phyloP scores from a whole-genome alignment of 2,113 vertebrate genomes.

The Barbus barbus region DNA sequence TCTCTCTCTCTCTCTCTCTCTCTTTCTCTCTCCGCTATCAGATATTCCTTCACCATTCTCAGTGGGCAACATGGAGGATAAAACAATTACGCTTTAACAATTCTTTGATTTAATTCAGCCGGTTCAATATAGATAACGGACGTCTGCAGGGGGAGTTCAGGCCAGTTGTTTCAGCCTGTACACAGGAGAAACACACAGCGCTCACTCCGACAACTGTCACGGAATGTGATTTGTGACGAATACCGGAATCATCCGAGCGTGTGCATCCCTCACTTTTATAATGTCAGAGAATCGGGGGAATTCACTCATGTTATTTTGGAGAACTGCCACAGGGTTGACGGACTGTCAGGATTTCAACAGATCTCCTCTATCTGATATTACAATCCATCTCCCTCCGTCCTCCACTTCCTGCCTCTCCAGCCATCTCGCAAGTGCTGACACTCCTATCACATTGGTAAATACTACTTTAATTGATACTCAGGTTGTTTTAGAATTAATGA shows the following conservation, averaged over 20 bases:
- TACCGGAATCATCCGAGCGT: conserved; percentile 23
- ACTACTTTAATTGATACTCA: conserved; percentile 70
- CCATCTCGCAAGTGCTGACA: conserved; percentile 36
- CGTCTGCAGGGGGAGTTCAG: neutral
- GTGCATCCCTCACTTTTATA: conserved; percentile 40
- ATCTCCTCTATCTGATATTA: conserved; percentile 52
- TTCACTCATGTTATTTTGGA: conserved; percentile 50
- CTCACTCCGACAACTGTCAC: conserved; percentile 10
- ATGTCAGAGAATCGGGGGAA: conserved; percentile 49
- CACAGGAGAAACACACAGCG: neutral
- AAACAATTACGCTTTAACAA: neutral
- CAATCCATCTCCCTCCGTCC: conserved; percentile 46
- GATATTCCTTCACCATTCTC: neutral
- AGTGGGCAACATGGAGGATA: neutral
- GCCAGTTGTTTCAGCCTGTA: neutral
- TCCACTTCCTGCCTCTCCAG: neutral
- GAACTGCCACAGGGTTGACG: conserved; percentile 54
- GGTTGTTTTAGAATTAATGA: conserved; percentile 73
- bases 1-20: neutral
- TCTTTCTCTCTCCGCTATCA: neutral
- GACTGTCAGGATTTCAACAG: conserved; percentile 55
- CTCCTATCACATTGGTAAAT: conserved; percentile 67
- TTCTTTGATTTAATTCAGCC: neutral
- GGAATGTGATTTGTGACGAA: conserved; percentile 29
- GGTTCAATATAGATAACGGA: neutral